Percentiles rank a stretch among this genome's conserved stretches.
Conservation (phyloP, 2,113 vertebrate species). For the Arvicanthis niloticus region DNA sequence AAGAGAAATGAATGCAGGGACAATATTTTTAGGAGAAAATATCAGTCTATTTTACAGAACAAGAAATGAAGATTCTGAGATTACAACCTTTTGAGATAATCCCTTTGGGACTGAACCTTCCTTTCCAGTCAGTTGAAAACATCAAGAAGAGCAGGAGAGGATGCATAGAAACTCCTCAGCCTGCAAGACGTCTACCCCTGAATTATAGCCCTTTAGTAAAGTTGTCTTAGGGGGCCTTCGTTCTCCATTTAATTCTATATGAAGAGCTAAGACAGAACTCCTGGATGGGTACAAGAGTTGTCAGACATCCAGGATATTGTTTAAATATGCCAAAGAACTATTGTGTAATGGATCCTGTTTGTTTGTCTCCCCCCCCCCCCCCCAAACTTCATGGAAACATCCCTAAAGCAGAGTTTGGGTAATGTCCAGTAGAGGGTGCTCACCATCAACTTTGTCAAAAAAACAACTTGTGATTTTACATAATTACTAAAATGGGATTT, state of each 20-base stretch:
- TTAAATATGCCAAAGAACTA: neutral
- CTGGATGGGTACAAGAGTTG: neutral
- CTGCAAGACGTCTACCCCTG: neutral
- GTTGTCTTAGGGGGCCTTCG: neutral
- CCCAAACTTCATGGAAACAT: neutral
- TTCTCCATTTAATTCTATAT: neutral
- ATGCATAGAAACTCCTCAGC: neutral
- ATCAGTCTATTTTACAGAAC: neutral
- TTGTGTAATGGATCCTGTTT: neutral
- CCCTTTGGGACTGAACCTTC: neutral
- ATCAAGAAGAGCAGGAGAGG: no score
- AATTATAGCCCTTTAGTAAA: neutral
- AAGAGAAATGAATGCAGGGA: neutral
- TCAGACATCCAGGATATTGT: neutral
- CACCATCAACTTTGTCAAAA: constrained; percentile 25
- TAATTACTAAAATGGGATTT: neutral
- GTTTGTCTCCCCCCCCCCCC: no score
- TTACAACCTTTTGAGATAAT: neutral
- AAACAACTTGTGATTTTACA: neutral
- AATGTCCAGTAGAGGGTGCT: constrained; percentile 47
- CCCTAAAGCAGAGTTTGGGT: constrained; percentile 18
- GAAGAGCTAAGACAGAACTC: constrained; percentile 2
- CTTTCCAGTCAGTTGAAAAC: neutral
- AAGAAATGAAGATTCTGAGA: neutral
- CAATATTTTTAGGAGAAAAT: neutral